Percentiles rank a stretch among this genome's conserved stretches.
Conservation (phyloP, 1,140 invertebrate species). For the Fopius arisanus region DNA sequence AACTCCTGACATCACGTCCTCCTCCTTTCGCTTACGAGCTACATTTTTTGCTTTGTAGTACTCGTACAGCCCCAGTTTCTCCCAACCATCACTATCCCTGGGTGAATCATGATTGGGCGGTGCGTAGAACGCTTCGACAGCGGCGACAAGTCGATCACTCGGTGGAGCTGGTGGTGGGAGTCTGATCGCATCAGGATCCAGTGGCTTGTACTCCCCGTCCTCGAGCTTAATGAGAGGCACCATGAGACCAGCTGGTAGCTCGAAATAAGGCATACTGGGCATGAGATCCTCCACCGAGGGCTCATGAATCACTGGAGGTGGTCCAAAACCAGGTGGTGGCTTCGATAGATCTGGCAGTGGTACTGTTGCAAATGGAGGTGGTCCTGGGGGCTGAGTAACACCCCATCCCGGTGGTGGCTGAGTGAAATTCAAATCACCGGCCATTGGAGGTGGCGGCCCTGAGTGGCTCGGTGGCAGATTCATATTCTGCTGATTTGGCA, state of each 20-base stretch:
- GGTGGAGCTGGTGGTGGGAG: conserved; percentile 93
- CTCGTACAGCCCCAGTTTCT: conserved; percentile 95
- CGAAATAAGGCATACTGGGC: conserved; percentile 93
- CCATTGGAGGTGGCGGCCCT: conserved; percentile 43
- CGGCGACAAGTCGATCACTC: conserved; percentile 87
- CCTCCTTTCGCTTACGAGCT: conserved; percentile 88
- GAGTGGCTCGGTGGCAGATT: conserved; percentile 36
- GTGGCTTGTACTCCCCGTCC: conserved; percentile 87
- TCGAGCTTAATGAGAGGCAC: conserved; percentile 92
- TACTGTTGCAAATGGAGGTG: conserved; percentile 59
- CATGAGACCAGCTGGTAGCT: conserved; percentile 95
- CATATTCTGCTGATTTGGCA: conserved; percentile 41
- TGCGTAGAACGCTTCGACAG: conserved; percentile 95
- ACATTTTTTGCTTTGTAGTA: conserved; percentile 96
- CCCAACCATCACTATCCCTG: conserved; percentile 96
- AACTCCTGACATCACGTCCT: conserved; percentile 76
- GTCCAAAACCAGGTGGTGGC: conserved; percentile 82
- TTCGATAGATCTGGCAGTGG: conserved; percentile 82
- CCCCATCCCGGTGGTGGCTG: conserved; percentile 67
- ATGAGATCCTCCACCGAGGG: conserved; percentile 76
- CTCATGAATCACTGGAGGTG: conserved; percentile 62
- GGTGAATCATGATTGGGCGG: conserved; percentile 92
- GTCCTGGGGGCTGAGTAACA: conserved; percentile 48
- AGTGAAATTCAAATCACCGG: conserved; percentile 64
- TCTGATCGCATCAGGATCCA: conserved; percentile 90